A percentile compares a stretch with the other conserved stretches of the same genome.
These are phyloP conservation scores for Austrolebias charrua DNA, from an alignment of 2,797 vertebrate genomes.

Conservation along the genomic window DNA sequence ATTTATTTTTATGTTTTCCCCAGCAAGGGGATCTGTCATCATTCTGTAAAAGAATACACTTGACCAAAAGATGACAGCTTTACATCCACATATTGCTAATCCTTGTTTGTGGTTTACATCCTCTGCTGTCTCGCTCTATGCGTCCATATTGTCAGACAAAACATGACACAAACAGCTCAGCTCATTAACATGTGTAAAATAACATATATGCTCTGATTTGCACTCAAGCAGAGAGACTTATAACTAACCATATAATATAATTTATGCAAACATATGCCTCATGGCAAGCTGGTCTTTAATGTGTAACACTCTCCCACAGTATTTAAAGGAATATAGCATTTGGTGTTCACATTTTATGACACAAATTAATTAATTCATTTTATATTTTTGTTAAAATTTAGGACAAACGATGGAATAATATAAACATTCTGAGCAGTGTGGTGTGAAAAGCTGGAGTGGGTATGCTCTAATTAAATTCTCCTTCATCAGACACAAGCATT, in stretches of 20 bases:
- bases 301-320: conserved; percentile 27
- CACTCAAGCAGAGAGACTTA: conserved; percentile 14
- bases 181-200: conserved; percentile 31
- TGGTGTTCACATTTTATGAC: conserved; percentile 13
- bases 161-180: conserved; percentile 10
- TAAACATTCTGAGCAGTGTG: conserved; percentile 45
- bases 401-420: conserved; percentile 38
- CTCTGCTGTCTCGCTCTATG: conserved; percentile 19
- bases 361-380: neutral
- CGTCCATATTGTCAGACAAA: conserved; percentile 14
- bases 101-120: conserved; percentile 21
- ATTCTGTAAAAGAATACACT: conserved; percentile 51
- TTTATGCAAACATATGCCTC: conserved; percentile 24
- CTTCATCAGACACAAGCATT: conserved; percentile 78
- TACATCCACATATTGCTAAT: conserved; percentile 21
- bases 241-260: conserved; percentile 24
- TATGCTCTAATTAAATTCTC: conserved; percentile 79
- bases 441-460: conserved; percentile 62
- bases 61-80: conserved; percentile 28
- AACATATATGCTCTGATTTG: conserved; percentile 21
- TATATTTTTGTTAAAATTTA: conserved; percentile 1
- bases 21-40: conserved; percentile 47
- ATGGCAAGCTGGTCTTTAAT: conserved; percentile 23
- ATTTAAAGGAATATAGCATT: conserved; percentile 8
- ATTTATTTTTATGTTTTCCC: no score